These are phyloP conservation scores for Elysia chlorotica DNA, from an alignment of 1,140 invertebrate genomes.

Conservation along the genomic window DNA sequence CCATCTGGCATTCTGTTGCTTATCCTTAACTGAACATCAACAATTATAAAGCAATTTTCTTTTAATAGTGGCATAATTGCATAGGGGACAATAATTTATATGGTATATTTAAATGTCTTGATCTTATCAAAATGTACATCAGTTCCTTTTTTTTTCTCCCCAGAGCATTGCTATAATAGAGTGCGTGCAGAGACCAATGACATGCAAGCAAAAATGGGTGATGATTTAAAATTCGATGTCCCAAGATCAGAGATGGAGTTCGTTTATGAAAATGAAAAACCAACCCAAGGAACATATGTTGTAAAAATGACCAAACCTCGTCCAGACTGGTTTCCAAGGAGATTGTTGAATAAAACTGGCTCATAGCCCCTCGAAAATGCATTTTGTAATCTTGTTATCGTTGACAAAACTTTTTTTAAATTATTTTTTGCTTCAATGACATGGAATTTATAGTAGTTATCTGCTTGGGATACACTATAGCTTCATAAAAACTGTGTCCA, in stretches of 20 bases:
- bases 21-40: no score
- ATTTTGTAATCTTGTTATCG: not conserved
- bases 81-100: no score
- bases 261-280: conserved; percentile 13
- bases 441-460: no score
- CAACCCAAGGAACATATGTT: not conserved
- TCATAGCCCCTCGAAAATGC: not conserved
- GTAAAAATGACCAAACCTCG: conserved; percentile 15
- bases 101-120: no score
- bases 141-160: not conserved
- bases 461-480: no score
- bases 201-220: conserved; percentile 22
- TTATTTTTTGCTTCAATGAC: no score
- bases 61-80: no score
- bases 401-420: not conserved
- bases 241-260: conserved; percentile 13
- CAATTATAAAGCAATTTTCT: no score
- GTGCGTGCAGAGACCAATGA: conserved; percentile 13
- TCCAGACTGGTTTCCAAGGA: conserved; percentile 16
- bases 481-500: no score
- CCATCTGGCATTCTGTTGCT: no score
- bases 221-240: conserved; percentile 12
- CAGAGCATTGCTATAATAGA: conserved; percentile 16
- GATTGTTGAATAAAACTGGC: conserved; percentile 17
- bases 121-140: no score